Evolutionary conservation across 2,888 invertebrate genomes (phyloP), one percentile per base, ranked within the genome.

Genomic region (Hirtodrosophila histrioides): DNA sequence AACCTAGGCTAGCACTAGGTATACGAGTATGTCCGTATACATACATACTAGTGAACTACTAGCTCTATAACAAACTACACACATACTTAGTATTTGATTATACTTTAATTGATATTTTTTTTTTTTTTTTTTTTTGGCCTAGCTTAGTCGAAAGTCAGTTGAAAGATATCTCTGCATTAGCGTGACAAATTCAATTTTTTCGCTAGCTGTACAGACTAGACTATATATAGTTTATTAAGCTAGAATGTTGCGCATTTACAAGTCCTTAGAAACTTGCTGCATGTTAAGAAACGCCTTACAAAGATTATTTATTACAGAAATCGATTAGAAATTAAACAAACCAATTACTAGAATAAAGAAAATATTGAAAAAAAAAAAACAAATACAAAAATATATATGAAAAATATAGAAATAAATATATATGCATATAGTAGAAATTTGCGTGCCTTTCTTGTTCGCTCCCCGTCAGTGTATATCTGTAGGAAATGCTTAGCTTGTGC

Each of bases 211-310:
- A 63, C 7, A 6, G 23, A 29, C 44, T 33, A 11, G 46, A 36
- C 50, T 46, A 43, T 69, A 49, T 43, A 33, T 44, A 63, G 64
- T 33, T 50, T 5, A 44, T 31, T 71, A 58, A 58, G 72, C 39
- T 56, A 50, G 56, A 31, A 49, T 68, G 48, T 68, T 72, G 53
- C 67, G 68, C 70, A 73, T 61, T 73, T 71, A 67, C 67, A 67
- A 71, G 71, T 68, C 12, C 17, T 41, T 74, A 67, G 56, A 69
- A 57, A 69, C 49, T 71, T 68, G 75, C 78, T 68, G 75, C 84
- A 69, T 81, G 60, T 67, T 86, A 60, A 67, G 63, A 51, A 73
- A 66, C 53, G 81, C 87, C 82, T 87, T 82, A 85, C 58, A 78
- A 60, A 71, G 69, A 72, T 58, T 67, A 68, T 65, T 75, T 75